Conservation (phyloP, 2,113 vertebrate genomes). For the Petrocephalus zakoni region DNA sequence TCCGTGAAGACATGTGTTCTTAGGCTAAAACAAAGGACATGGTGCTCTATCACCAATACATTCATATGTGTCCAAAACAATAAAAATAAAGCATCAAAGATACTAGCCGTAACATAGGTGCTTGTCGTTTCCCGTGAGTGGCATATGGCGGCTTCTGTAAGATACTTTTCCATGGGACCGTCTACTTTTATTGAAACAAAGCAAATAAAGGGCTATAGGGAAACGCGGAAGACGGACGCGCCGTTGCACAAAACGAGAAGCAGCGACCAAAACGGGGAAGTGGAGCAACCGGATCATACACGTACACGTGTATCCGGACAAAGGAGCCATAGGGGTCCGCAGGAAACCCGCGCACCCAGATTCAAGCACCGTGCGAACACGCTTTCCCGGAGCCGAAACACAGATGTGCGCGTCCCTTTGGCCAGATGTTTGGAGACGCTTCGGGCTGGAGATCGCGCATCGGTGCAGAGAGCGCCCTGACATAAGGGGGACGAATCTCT, state of each 20-base stretch:
- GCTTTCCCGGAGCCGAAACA: neutral
- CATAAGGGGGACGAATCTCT: neutral
- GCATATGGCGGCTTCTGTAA: neutral
- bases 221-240: neutral
- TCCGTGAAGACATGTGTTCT: too few relatives aligned
- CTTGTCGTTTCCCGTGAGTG: neutral
- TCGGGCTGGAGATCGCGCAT: neutral
- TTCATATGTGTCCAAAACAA: neutral
- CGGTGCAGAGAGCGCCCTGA: neutral
- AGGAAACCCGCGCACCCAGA: neutral
- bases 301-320: conserved; percentile 21
- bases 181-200: neutral
- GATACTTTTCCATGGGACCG: neutral
- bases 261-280: neutral
- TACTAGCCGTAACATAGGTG: neutral
- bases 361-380: neutral
- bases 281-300: conserved; percentile 7
- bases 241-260: neutral
- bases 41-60: too few relatives aligned
- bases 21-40: too few relatives aligned
- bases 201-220: neutral
- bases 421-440: neutral
- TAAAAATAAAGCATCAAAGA: neutral
- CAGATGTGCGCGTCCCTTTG: neutral
- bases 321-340: neutral